Evolutionary conservation across 2,888 invertebrate genomes (phyloP), one percentile per base, ranked within the genome.

Genomic region (Odontocolon sp.): DNA sequence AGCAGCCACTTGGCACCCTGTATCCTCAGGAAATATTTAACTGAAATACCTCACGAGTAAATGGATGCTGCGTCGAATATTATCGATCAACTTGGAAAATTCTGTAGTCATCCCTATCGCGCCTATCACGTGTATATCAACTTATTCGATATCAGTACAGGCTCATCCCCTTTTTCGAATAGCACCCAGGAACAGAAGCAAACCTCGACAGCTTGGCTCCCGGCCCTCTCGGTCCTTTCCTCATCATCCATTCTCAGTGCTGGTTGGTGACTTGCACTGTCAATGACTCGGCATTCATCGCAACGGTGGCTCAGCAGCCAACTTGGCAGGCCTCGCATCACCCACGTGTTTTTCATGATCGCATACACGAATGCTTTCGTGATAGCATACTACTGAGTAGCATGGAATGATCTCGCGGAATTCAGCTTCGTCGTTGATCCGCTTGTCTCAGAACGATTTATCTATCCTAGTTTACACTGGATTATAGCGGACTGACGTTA

Each of bases 191-290:
- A 59, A 16, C 57, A 56, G 40, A 61, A 63, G 52, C 67, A 23
- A 68, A 70, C 57, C 45, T 66, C 70, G 75, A 75, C 59, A 73
- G 77, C 33, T 42, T 68, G 63, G 31, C 57, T 42, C 50, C 50
- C 45, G 26, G 4, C 68, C 38, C 45, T 71, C 61, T 33, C 47
- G 2, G 16, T 63, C 33, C 31, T 69, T 23, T 67, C 14, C 47
- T 38, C 86, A 85, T 87, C 87, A 81, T 84, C 81, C 80, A 61
- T 64, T 73, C 52, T 64, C 50, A 16, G 57, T 50, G 84, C 82
- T 80, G 80, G 80, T 82, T 73, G 81, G 78, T 87, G 88, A 88
- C 88, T 88, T 86, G 88, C 88, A 86, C 77, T n/a, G 75, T 78
- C 63, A 77, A 81, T 83, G 81, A 85, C 82, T 83, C 80, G 79